Percentiles rank a stretch among this genome's conserved stretches.
Evolutionary conservation across 2,113 vertebrate species (phyloP).

Genomic region (Eretmochelys imbricata): DNA sequence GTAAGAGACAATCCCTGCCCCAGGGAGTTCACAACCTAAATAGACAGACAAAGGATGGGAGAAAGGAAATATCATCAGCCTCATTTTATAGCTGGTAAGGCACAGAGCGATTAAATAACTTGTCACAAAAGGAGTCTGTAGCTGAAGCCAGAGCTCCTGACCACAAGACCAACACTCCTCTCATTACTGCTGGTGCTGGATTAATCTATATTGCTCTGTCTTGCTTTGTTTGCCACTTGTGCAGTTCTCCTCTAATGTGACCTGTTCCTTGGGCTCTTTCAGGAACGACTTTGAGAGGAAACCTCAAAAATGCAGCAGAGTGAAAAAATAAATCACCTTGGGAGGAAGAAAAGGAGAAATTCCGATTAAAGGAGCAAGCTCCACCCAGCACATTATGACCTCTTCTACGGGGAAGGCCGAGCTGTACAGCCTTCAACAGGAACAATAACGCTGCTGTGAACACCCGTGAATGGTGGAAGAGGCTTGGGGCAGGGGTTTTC

Average conservation of each 20-base stretch:
- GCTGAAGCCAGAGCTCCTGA: background rate
- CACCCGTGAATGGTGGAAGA: background rate
- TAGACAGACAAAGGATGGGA: background rate
- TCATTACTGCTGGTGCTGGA: no score
- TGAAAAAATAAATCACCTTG: background rate
- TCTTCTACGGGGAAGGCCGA: background rate
- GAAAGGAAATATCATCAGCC: background rate
- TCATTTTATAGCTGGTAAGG: background rate
- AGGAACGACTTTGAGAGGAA: conserved; percentile 43
- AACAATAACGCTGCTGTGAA: background rate
- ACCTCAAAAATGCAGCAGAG: background rate
- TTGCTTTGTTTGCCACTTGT: fast-evolving
- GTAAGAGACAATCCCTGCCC: background rate
- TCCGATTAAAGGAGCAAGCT: conserved; percentile 26
- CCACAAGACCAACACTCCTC: background rate
- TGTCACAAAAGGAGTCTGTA: background rate
- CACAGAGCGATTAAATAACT: background rate
- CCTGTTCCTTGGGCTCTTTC: background rate
- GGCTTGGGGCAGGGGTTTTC: background rate
- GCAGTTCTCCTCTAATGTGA: background rate
- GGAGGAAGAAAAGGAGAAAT: conserved; percentile 14
- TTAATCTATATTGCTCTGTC: background rate
- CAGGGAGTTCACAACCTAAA: background rate
- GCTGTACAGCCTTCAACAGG: background rate
- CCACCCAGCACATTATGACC: background rate